Base-by-base conservation (phyloP, 2,888 invertebrate species). In the Crossocerus cetratus region DNA sequence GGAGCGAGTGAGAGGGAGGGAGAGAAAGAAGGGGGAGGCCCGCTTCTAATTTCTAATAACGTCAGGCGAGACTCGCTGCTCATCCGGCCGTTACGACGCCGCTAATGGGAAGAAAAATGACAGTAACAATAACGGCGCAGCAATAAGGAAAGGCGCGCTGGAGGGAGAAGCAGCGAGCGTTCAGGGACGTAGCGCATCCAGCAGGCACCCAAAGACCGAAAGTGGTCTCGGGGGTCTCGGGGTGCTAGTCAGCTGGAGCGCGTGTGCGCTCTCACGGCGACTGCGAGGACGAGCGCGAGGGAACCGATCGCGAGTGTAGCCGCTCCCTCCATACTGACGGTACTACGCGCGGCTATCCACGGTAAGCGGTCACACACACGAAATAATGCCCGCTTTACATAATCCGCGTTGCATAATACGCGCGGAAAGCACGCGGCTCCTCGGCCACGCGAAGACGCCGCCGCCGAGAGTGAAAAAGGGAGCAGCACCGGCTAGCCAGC, bases 341-440 rank as follows among this genome's bases (percentile, higher is more conserved):
- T 61, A 32, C 32, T 11, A 44, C 72, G 76, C 76, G 32, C 11
- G 8, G 78, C n/a, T n/a, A 68, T 77, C 76, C 77, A 77, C 84
- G 82, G 82, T 84, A 84, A 84, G 85, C 78, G 68, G 76, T 78
- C 73, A 66, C 71, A 78, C 32, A 32, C 32, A 32, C 32, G 32
- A 77, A 77, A 74, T 78, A 65, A 75, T 74, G 69, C 66, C 61
- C 58, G 45, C 49, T 78, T 65, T 60, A 69, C 68, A 79, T 72
- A 64, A 69, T 55, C 43, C 69, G n/a, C n/a, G 54, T 82, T 83
- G 72, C 74, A 59, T 81, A 78, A 83, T 53, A 45, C 16, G 45
- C 53, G 20, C 18, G 65, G 65, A 66, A 56, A 49, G 49, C 53
- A 14, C 16, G 43, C 20, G 21, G 43, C 72, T 60, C 18, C 32